Evolutionary conservation across 2,113 vertebrate species (phyloP).

Genomic region (Montifringilla adamsi): DNA sequence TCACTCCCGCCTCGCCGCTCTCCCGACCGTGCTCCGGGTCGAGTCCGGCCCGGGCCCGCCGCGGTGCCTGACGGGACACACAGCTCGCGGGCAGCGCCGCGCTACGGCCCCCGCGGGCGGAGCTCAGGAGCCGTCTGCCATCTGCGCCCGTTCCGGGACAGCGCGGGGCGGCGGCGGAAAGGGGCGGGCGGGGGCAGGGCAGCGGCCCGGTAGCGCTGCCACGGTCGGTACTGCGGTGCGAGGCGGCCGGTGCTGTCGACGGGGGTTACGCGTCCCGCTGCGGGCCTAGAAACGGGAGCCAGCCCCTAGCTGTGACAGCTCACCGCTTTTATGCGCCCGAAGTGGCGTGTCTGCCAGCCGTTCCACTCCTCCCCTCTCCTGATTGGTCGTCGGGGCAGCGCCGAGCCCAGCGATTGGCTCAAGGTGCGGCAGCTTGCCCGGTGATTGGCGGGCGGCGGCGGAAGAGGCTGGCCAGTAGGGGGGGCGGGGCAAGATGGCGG

Average conservation of each 20-base stretch:
- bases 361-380: background rate
- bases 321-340: background rate
- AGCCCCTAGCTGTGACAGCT: accelerated
- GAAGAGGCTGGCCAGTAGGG: background rate
- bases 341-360: background rate
- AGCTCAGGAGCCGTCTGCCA: too few relatives aligned
- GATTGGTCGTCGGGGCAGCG: accelerated
- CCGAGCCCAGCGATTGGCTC: background rate
- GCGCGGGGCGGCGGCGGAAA: too few relatives aligned
- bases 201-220: background rate
- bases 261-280: accelerated
- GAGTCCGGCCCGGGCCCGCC: background rate
- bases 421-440: accelerated
- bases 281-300: accelerated
- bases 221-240: accelerated
- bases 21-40: too few relatives aligned
- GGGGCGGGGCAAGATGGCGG: background rate
- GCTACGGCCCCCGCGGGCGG: background rate
- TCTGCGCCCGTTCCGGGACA: background rate
- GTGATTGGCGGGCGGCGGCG: background rate
- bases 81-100: background rate
- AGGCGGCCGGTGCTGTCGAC: accelerated
- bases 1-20: background rate
- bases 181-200: too few relatives aligned
- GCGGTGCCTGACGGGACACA: background rate